Base-by-base conservation (phyloP, 2,113 vertebrate genomes). In the Protomyctophum bolini region DNA sequence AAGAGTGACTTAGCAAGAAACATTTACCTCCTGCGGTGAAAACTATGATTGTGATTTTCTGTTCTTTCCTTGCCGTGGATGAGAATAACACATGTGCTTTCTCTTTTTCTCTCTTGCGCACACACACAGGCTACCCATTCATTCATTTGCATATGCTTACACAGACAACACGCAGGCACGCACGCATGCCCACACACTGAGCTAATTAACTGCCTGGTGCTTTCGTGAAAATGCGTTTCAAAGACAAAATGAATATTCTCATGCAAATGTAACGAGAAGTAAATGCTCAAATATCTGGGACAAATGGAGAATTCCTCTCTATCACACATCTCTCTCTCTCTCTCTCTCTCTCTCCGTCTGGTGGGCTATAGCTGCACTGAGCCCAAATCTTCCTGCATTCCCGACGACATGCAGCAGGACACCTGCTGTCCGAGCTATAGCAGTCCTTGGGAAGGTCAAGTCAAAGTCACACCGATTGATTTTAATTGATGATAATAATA, bases 201-300 rank as follows among this genome's bases (percentile, higher is more conserved):
- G 81, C 84, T 91, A 91, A 93, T 93, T 91, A 92, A 91, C 87
- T 89, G 88, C 85, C 83, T 91, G 87, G 86, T 83, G 91, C 88
- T 85, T 90, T 87, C 77, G 76, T 82, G 85, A 76, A 90, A 92
- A 91, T 89, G 79, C 85, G 87, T 91, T 89, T 89, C 67, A 75
- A 86, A 89, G 87, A 90, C 83, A 85, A 85, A 89, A 84, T 75
- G 66, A 91, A 92, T 89, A 91, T 93, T 87, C 86, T 91, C 84
- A 91, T 91, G 88, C 87, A 90, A 92, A 93, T 92, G 86, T 83
- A 80, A 91, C 86, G 87, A 85, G 87, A 77, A 84, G 80, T 76
- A 84, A 87, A 84, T 76, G 83, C 70, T 81, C 58, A 79, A 83
- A 82, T 86, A 84, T 85, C 79, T 78, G 75, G 76, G 61, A 77